A percentile compares a stretch with the other conserved stretches of the same genome.
Evolutionary conservation across 2,888 invertebrate genomes (phyloP).

Genomic region (Mylabris sibirica): DNA sequence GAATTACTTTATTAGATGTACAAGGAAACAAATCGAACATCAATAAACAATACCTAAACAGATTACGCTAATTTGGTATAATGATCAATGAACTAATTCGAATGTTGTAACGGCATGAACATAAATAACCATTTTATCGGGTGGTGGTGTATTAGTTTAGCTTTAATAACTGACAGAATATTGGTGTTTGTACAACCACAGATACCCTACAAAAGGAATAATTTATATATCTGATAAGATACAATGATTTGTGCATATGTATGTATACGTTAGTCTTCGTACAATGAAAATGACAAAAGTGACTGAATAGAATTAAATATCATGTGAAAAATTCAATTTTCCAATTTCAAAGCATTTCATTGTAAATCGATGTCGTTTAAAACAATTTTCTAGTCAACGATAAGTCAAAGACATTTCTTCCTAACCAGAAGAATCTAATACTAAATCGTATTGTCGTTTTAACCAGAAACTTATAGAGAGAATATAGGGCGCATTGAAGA

Average conservation of each 20-base stretch:
- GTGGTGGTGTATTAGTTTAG: constrained; percentile 41
- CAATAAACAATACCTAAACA: constrained; percentile 42
- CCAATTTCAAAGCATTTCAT: background rate
- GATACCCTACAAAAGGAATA: constrained; percentile 45
- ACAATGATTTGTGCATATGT: constrained; percentile 45
- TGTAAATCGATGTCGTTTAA: background rate
- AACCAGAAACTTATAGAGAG: constrained; percentile 23
- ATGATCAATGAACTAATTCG: constrained; percentile 47
- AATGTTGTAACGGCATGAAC: constrained; percentile 41
- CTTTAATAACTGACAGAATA: constrained; percentile 41
- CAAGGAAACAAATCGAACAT: constrained; percentile 40
- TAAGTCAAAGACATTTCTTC: background rate
- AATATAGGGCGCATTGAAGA: background rate
- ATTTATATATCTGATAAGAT: constrained; percentile 48
- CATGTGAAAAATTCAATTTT: background rate
- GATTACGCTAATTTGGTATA: constrained; percentile 45
- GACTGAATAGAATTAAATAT: background rate
- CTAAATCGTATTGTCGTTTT: background rate
- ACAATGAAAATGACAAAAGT: background rate
- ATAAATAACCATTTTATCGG: constrained; percentile 47
- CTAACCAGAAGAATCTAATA: background rate
- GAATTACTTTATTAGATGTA: constrained; percentile 22
- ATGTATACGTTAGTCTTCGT: constrained; percentile 21
- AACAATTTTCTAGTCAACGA: background rate
- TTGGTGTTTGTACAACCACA: constrained; percentile 40